These are phyloP conservation scores for Ceriagrion tenellum DNA, from an alignment of 2,888 invertebrate species.

Conservation along the genomic window DNA sequence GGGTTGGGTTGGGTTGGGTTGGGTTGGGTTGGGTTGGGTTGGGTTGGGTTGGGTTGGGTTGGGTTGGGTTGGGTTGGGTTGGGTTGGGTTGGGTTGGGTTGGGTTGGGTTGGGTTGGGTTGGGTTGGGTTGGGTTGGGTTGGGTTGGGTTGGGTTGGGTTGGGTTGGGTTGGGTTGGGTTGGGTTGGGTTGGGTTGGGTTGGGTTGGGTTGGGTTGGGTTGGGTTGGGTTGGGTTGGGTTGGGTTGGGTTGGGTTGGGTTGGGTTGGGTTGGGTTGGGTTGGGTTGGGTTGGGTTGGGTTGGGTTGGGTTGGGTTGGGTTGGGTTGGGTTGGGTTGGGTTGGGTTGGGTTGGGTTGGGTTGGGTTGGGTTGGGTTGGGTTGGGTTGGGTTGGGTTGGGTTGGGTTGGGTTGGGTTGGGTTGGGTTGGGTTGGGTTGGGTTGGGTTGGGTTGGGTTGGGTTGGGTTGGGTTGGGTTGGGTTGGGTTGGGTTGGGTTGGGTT, in stretches of 20 bases:
- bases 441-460: conserved; percentile 71
- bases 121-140: conserved; percentile 72
- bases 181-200: conserved; percentile 71
- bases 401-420: conserved; percentile 65
- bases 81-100: conserved; percentile 74
- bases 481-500: conserved; percentile 70
- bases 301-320: conserved; percentile 1
- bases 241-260: conserved; percentile 69
- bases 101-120: conserved; percentile 70
- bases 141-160: conserved; percentile 72
- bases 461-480: conserved; percentile 70
- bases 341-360: conserved; percentile 60
- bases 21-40: conserved; percentile 74
- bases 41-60: conserved; percentile 74
- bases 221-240: conserved; percentile 72
- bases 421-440: conserved; percentile 71
- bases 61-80: conserved; percentile 75
- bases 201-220: conserved; percentile 71
- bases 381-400: conserved; percentile 69
- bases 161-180: conserved; percentile 72
- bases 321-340: conserved; percentile 1
- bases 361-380: conserved; percentile 70
- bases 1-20: conserved; percentile 74
- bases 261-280: conserved; percentile 6
- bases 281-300: conserved; percentile 1